Conservation (phyloP, 2,888 invertebrate genomes). For the Lasioglossum villosulum region DNA sequence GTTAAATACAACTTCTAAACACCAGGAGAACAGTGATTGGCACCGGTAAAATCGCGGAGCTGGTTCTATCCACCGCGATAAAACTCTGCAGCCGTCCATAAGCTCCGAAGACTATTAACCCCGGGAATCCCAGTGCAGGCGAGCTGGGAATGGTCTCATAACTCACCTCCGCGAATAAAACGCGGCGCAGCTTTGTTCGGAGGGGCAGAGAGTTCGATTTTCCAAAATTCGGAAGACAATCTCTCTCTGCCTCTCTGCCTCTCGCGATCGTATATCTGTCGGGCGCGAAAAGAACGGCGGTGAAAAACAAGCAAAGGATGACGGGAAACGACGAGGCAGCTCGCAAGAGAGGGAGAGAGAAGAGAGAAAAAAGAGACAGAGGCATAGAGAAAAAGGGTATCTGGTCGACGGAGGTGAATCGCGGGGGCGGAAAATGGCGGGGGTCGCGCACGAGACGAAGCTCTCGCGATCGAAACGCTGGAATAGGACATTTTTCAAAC, state of each 20-base stretch:
- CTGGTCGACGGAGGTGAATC: slow-evolving; percentile 25
- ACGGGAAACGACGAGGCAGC: background rate
- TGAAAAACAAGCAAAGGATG: background rate
- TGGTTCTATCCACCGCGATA: background rate
- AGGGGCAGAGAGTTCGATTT: slow-evolving; percentile 4
- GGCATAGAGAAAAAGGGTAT: background rate
- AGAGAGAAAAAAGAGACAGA: background rate
- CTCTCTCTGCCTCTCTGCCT: background rate
- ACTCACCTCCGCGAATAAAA: slow-evolving; percentile 5
- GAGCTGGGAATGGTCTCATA: slow-evolving; percentile 8
- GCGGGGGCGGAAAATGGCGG: slow-evolving; percentile 25
- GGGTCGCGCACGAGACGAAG: slow-evolving; percentile 35
- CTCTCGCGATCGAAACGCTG: slow-evolving; percentile 62
- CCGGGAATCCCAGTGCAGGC: background rate
- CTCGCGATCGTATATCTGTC: slow-evolving; percentile 26
- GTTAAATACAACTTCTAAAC: background rate
- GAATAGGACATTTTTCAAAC: slow-evolving; percentile 75
- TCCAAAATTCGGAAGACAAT: slow-evolving; percentile 11
- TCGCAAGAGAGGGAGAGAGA: background rate
- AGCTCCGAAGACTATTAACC: slow-evolving; percentile 16
- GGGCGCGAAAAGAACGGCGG: slow-evolving; percentile 9
- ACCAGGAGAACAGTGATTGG: background rate
- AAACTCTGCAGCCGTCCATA: background rate
- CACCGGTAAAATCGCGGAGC: background rate
- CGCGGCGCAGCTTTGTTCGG: slow-evolving; percentile 14